phyloP scores from a whole-genome alignment of 2,797 vertebrate species.

The Rhinophrynus dorsalis region DNA sequence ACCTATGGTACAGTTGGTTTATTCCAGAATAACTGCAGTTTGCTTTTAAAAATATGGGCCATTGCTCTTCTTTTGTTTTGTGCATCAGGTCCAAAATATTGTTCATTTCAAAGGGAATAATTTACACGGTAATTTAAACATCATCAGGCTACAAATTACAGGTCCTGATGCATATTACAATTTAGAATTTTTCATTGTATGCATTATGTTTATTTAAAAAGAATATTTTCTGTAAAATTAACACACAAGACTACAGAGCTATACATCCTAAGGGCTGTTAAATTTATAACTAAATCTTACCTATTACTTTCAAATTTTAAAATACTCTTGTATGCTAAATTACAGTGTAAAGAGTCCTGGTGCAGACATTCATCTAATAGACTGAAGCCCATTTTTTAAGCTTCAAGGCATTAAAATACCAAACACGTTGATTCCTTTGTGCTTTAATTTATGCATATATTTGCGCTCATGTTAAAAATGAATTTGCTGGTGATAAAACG shows the following conservation, averaged over 20 bases:
- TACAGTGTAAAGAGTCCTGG: constrained; percentile 28
- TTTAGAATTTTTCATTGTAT: too few relatives aligned
- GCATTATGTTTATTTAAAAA: too few relatives aligned
- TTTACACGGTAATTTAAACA: too few relatives aligned
- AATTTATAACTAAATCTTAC: constrained; percentile 28
- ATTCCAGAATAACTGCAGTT: too few relatives aligned
- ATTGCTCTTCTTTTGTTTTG: too few relatives aligned
- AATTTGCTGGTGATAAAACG: constrained; percentile 1
- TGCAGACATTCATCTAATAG: constrained; percentile 29
- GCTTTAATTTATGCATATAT: constrained; percentile 5
- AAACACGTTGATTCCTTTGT: constrained; percentile 14
- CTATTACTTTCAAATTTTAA: constrained; percentile 21
- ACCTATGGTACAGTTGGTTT: too few relatives aligned
- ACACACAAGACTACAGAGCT: not conserved
- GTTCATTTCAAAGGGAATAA: too few relatives aligned
- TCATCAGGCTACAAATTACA: too few relatives aligned
- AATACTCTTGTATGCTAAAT: constrained; percentile 19
- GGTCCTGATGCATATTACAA: too few relatives aligned
- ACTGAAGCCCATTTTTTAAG: constrained; percentile 4
- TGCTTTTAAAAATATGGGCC: too few relatives aligned
- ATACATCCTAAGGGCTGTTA: constrained; percentile 12
- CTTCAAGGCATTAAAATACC: constrained; percentile 1
- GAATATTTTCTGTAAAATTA: too few relatives aligned
- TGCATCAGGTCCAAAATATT: too few relatives aligned
- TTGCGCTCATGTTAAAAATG: constrained; percentile 17